Base-by-base conservation (phyloP, 2,888 invertebrate genomes). In the Sphaerophoria taeniata region DNA sequence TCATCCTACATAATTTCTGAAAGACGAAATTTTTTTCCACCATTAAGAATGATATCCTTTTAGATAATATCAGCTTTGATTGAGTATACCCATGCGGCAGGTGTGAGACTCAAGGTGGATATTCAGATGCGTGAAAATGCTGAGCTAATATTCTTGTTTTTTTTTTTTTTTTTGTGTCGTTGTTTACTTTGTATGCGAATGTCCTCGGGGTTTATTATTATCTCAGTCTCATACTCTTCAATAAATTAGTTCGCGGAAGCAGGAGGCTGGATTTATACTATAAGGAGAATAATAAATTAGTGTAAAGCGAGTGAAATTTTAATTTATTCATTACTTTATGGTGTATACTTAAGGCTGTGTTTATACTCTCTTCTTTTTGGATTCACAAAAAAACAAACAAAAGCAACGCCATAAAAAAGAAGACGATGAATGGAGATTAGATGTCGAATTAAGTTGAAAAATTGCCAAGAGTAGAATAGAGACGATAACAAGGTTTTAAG, bases 311-410 rank as follows among this genome's bases (percentile, higher is more conserved):
- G 75, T 76, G 84, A 76, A 76, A 76, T 76, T 80, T 76, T 75
- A 84, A 84, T 84, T 84, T 84, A 84, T 84, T 84, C 75, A 84
- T 84, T 80, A 60, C 80, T 69, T 84, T 60, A 75, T 75, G 74
- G 75, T 49, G 36, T 43, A 49, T 67, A 56, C 75, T 61, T 43
- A 51, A 61, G 33, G 55, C 12, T 24, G n/a, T 16, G 3, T 45
- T 24, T 51, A 33, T 55, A 12, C 34, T 65, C 12, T 12, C 43
- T 49, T 14, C 16, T 51, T 67, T n/a, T 39, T 43, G 24, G 9
- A 4, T 47, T 11, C 34, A 36, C 36, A 4, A 39, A 51, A 24
- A 63, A 14, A 0, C 33, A 33, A 49, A 47, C 4, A 36, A 65
- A 6, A 39, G 24, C 31, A 53, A 31, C 53, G 39, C 69, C 16